Conservation (phyloP, 2,888 invertebrate genomes). For the Macaria liturata region DNA sequence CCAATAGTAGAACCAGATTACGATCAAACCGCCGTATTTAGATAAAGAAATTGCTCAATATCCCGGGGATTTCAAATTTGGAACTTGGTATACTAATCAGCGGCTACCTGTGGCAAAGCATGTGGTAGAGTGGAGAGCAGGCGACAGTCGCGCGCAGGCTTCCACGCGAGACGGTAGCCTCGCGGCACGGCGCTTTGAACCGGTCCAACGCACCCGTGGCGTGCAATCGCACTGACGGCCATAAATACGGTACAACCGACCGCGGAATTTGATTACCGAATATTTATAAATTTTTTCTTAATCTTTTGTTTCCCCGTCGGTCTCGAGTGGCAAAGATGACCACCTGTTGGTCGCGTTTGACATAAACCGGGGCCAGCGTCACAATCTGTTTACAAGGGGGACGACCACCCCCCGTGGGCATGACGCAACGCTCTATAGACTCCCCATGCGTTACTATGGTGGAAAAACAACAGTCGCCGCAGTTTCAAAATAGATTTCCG, state of each 20-base stretch:
- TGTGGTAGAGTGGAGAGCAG: constrained; percentile 48
- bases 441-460: constrained; percentile 72
- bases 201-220: constrained; percentile 53
- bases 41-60: constrained; percentile 44
- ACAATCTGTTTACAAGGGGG: constrained; percentile 80
- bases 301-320: constrained; percentile 10
- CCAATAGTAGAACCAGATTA: constrained; percentile 20
- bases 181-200: constrained; percentile 55
- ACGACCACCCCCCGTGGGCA: constrained; percentile 57
- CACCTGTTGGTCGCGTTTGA: constrained; percentile 77
- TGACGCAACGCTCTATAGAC: constrained; percentile 78
- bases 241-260: constrained; percentile 40
- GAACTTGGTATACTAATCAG: constrained; percentile 61
- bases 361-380: constrained; percentile 70
- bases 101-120: constrained; percentile 74
- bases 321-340: constrained; percentile 36
- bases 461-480: constrained; percentile 73
- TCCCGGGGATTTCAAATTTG: constrained; percentile 58
- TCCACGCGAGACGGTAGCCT: constrained; percentile 73
- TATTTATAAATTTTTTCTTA: background rate
- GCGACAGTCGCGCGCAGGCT: constrained; percentile 80
- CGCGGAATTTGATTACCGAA: constrained; percentile 35
- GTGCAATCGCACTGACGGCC: constrained; percentile 44
- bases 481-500: constrained; percentile 75
- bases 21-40: constrained; percentile 27